Evolutionary conservation across 2,888 invertebrate species (phyloP).

Genomic region (Chydorus sphaericus): DNA sequence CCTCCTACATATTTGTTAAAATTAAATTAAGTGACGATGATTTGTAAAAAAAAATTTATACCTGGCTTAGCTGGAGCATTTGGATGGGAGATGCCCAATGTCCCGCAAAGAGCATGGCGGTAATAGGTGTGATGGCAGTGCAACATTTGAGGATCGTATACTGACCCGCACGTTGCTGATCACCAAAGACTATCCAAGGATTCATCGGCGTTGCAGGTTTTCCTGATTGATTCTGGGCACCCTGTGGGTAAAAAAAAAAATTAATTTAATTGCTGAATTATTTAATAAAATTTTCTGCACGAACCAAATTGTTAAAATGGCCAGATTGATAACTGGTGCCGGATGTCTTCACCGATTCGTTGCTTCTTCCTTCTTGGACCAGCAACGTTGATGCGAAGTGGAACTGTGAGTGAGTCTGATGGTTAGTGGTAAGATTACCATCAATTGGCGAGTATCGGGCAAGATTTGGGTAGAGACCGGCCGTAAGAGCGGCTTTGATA

Average conservation of each 20-base stretch:
- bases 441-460: conserved; percentile 53
- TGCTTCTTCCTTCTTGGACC: conserved; percentile 22
- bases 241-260: not conserved
- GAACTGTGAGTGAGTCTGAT: conserved; percentile 44
- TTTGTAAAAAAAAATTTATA: conserved; percentile 27
- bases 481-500: conserved; percentile 73
- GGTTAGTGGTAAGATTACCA: conserved; percentile 45
- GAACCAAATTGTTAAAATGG: too few species aligned
- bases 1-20: conserved; percentile 25
- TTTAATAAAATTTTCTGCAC: too few species aligned
- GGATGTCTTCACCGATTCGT: too few species aligned
- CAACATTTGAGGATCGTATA: conserved; percentile 59
- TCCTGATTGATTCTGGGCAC: conserved; percentile 29
- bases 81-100: conserved; percentile 39
- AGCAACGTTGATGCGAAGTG: conserved; percentile 44
- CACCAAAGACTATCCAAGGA: conserved; percentile 78
- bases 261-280: too few species aligned
- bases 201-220: conserved; percentile 32
- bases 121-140: conserved; percentile 64
- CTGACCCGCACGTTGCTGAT: conserved; percentile 55
- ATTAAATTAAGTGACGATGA: not conserved
- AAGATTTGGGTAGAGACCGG: conserved; percentile 80
- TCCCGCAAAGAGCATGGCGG: conserved; percentile 64
- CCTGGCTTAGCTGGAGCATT: conserved; percentile 24
- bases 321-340: too few species aligned